Base-by-base conservation (phyloP, 2,113 vertebrate genomes). In the Platysteira castanea region DNA sequence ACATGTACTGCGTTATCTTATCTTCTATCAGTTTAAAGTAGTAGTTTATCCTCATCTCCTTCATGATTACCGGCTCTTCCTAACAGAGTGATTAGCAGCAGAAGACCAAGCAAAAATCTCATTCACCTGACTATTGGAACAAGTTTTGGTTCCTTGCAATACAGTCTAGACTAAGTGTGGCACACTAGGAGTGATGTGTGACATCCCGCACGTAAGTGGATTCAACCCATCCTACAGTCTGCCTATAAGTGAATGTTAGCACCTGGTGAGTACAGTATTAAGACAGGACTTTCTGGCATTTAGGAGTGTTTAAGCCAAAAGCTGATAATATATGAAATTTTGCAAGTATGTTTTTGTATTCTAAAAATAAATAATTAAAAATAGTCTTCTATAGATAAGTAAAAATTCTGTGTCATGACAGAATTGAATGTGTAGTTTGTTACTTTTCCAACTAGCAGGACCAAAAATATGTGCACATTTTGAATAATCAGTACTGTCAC, bases 121-220 rank as follows among this genome's bases (percentile, higher is more conserved):
- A 28, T 30, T 39, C 18, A 46, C 26, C 8, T 71, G 39, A 30
- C 26, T n/a, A 24, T 82, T 30, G 27, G 27, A 49, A 16, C 23
- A 17, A 57, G 28, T 65, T 87, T 52, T 74, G 27, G 31, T 35
- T 86, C 35, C 21, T 78, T 67, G 33, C 28, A 42, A 0, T 59
- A 3, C 3, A 15, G 17, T 19, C 26, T 61, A 18, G 35, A 4
- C 9, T 59, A 35, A 67, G 33, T 11, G 13, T 54, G 56, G n/a
- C 56, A 23, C 33, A 23, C 33, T n/a, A 23, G 65, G 26, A 53
- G 7, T 1, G 6, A 42, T 3, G 3, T 67, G 47, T 41, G 63
- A 59, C 20, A 7, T 33, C 24, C 13, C 54, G 14, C 3, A 2
- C 2, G 13, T 31, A 7, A 11, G 31, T 0, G 1, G 21, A 23